Percentiles rank a stretch among this genome's conserved stretches.
These are phyloP conservation scores for Phrynocephalus forsythii DNA, from an alignment of 2,797 vertebrate species.

Conservation along the genomic window DNA sequence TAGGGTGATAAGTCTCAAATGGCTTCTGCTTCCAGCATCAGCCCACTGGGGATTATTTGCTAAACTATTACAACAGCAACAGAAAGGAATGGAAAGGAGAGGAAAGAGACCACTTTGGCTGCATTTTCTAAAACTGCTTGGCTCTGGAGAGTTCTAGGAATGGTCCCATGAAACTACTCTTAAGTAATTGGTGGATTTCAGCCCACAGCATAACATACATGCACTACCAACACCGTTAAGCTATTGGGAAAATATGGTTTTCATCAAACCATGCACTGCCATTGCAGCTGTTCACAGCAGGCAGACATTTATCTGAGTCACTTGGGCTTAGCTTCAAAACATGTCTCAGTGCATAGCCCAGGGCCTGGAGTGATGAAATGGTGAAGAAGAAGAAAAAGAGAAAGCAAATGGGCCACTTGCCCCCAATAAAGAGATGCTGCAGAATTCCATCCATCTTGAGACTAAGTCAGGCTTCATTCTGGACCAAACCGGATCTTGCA, in stretches of 20 bases:
- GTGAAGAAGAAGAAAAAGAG: not conserved
- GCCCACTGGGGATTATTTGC: conserved; percentile 6
- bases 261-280: conserved; percentile 35
- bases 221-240: conserved; percentile 19
- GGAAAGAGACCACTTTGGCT: not conserved
- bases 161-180: conserved; percentile 12
- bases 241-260: conserved; percentile 22
- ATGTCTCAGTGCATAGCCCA: not conserved
- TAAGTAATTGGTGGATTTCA: conserved; percentile 31
- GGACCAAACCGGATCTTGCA: not conserved
- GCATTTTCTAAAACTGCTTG: not conserved
- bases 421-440: not conserved
- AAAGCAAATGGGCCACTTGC: not conserved
- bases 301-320: not conserved
- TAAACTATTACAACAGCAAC: conserved; percentile 22
- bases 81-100: not conserved
- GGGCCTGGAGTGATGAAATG: too few relatives aligned
- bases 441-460: not conserved
- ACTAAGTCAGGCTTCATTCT: not conserved
- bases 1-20: conserved; percentile 34
- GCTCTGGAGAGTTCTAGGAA: conserved; percentile 21
- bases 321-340: conserved; percentile 11
- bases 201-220: conserved; percentile 1
- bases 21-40: conserved; percentile 41
- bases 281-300: conserved; percentile 27